These are phyloP conservation scores for Latheticus oryzae DNA, from an alignment of 2,888 invertebrate genomes.

Conservation along the genomic window DNA sequence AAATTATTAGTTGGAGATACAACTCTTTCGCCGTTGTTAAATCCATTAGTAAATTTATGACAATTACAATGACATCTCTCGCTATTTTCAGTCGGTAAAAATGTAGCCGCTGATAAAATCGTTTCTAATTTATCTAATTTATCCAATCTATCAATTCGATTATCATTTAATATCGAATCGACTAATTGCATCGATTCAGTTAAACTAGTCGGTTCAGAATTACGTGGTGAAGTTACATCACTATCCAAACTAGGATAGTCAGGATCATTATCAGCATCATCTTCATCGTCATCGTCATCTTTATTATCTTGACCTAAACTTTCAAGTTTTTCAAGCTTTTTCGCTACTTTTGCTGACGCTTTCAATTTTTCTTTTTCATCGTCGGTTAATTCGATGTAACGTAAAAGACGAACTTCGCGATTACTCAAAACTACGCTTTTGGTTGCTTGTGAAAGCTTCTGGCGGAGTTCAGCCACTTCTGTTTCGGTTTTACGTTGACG, in stretches of 20 bases:
- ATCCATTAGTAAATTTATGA: constrained; percentile 61
- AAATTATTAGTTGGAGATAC: constrained; percentile 60
- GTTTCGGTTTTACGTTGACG: constrained; percentile 91
- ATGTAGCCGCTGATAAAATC: constrained; percentile 83
- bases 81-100: constrained; percentile 70
- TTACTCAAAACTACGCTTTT: constrained; percentile 92
- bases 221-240: constrained; percentile 79
- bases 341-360: constrained; percentile 91
- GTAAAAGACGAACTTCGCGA: constrained; percentile 86
- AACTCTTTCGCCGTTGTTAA: constrained; percentile 56
- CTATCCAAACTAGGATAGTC: constrained; percentile 87
- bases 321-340: constrained; percentile 90
- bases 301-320: constrained; percentile 78
- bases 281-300: constrained; percentile 79
- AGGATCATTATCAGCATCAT: constrained; percentile 73
- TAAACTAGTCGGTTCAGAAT: constrained; percentile 82
- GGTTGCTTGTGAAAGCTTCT: constrained; percentile 82
- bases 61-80: constrained; percentile 66
- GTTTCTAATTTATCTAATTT: constrained; percentile 90
- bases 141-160: constrained; percentile 84
- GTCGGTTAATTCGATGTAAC: constrained; percentile 89
- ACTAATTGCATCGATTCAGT: constrained; percentile 92
- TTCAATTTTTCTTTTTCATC: constrained; percentile 93
- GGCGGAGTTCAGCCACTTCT: constrained; percentile 87
- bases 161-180: constrained; percentile 85